Evolutionary conservation across 2,113 vertebrate genomes (phyloP), one percentile per base, ranked within the genome.

Genomic region (Megaceryle maxima): DNA sequence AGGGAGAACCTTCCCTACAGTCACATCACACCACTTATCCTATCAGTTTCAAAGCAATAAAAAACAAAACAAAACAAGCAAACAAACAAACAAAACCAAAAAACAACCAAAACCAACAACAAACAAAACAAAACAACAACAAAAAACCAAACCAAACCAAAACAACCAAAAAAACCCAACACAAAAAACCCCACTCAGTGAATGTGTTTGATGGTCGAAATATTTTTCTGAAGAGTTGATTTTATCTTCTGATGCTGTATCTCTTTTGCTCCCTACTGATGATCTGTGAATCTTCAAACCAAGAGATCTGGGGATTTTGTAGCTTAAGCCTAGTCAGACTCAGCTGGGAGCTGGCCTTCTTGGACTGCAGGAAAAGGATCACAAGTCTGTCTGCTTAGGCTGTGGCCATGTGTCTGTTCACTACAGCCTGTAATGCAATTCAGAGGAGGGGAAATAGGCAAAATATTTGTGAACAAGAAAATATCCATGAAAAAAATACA

Each of bases 151-250:
- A 37, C 37, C 37, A 37, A 37, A 37, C 37, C 37, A 37, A 37
- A 37, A 37, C 37, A 37, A 37, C 37, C 37, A 37, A 37, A 37
- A 37, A 37, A 37, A 37, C 37, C 37, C 37, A 37, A 37, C 37
- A 37, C 37, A 37, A 37, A 37, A 37, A 37, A 7, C 37, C 37
- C 37, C 37, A 37, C 37, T 37, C 37, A 37, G 37, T 37, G 6
- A 13, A 53, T 31, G 12, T 17, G 9, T 41, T 50, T 39, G 16
- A 17, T 28, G 50, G 13, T 21, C 70, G 16, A 25, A 86, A 70
- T 21, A 56, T 6, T 56, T 87, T 67, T 46, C 37, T 60, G 8
- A 60, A 82, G 9, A 31, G 24, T 66, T 0, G 0, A 1, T 55
- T 92, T 84, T 62, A 16, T 28, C 18, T 75, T 69, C n/a, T 3